phyloP scores from a whole-genome alignment of 1,140 invertebrate genomes.

The Lepidurus arcticus region DNA sequence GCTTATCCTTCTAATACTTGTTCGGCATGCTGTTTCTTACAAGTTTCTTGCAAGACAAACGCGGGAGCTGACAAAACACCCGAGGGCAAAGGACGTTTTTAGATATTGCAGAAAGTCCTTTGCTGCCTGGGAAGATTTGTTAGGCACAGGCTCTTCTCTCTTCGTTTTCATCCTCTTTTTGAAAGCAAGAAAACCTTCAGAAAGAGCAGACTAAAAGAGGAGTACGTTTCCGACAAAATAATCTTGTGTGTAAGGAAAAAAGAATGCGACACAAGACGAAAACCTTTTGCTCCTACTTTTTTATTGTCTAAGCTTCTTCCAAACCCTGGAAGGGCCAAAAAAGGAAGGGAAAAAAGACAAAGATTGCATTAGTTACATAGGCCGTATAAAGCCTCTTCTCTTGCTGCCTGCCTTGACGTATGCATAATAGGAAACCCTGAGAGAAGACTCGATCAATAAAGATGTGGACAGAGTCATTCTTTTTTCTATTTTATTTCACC shows the following conservation, averaged over 20 bases:
- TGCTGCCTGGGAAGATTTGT: neutral
- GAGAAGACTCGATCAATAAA: constrained; percentile 19
- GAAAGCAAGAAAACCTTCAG: neutral
- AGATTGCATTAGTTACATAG: constrained; percentile 19
- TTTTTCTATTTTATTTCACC: constrained; percentile 1
- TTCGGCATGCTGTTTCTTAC: too few relatives aligned
- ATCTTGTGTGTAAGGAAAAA: neutral
- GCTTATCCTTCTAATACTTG: too few relatives aligned
- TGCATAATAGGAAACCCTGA: neutral
- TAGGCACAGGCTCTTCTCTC: neutral
- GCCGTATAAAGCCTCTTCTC: constrained; percentile 4
- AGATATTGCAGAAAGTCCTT: neutral
- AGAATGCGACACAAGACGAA: constrained; percentile 1
- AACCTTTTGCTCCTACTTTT: neutral
- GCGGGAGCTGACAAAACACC: too few relatives aligned
- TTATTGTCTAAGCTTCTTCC: neutral
- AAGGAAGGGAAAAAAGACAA: neutral
- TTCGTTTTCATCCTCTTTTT: neutral
- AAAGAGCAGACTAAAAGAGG: neutral
- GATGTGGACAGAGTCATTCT: constrained; percentile 21
- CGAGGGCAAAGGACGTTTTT: too few relatives aligned
- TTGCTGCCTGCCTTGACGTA: neutral
- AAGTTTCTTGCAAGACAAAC: too few relatives aligned
- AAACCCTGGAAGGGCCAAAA: neutral
- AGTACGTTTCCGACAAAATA: too few relatives aligned